Conservation (phyloP, 2,888 invertebrate genomes). For the Drosophila monieri region DNA sequence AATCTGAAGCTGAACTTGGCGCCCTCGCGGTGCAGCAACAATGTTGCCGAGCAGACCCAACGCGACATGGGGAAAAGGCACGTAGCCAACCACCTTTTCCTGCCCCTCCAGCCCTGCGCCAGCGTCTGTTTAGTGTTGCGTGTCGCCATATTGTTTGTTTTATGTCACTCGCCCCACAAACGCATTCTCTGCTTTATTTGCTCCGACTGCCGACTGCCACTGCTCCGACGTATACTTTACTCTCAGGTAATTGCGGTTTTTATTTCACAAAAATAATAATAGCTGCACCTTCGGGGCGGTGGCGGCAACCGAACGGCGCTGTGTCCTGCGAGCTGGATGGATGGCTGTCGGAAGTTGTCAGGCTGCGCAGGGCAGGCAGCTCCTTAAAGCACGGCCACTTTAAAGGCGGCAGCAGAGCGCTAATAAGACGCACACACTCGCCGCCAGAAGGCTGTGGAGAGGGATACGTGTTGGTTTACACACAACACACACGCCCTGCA, state of each 20-base stretch:
- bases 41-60: constrained; percentile 53
- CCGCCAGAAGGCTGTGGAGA: background rate
- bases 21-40: constrained; percentile 63
- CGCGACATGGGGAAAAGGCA: constrained; percentile 15
- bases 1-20: constrained; percentile 62
- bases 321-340: constrained; percentile 21
- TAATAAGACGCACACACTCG: constrained; percentile 59
- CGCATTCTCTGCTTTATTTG: constrained; percentile 57
- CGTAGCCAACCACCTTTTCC: constrained; percentile 2
- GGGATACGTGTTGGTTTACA: constrained; percentile 22
- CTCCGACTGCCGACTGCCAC: constrained; percentile 13
- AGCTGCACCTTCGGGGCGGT: constrained; percentile 44
- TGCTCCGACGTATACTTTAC: constrained; percentile 46
- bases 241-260: constrained; percentile 80
- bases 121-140: constrained; percentile 69
- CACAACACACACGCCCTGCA: constrained; percentile 38
- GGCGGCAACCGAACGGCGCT: constrained; percentile 5
- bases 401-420: constrained; percentile 68
- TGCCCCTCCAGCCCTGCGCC: background rate
- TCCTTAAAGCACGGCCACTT: constrained; percentile 62
- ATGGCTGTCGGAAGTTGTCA: constrained; percentile 77
- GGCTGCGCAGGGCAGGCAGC: constrained; percentile 39
- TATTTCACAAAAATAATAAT: constrained; percentile 73
- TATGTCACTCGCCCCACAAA: constrained; percentile 56
- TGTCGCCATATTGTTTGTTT: constrained; percentile 79